Evolutionary conservation across 53 echinoderm and acorn worm species (phyloP).

Genomic region (Actinopyga echinites): DNA sequence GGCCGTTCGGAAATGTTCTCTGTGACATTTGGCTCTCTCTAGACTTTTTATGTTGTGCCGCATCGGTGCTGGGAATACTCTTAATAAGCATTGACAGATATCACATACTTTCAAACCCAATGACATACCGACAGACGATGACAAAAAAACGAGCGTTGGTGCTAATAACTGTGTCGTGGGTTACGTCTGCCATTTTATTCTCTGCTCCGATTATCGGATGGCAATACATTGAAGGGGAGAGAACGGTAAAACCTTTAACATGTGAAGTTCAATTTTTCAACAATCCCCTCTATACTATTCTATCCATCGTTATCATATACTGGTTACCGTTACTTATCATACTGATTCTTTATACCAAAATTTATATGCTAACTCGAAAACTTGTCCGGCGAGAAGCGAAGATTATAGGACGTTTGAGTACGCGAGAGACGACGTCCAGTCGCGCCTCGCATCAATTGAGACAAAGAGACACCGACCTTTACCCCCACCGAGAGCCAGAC

Average conservation of each 20-base stretch:
- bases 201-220: constrained; percentile 89
- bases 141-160: constrained; percentile 66
- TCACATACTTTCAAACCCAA: constrained; percentile 71
- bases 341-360: constrained; percentile 78
- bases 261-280: constrained; percentile 88
- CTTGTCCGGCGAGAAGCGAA: constrained; percentile 77
- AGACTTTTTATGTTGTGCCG: constrained; percentile 91
- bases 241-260: constrained; percentile 55
- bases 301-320: constrained; percentile 86
- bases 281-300: constrained; percentile 78
- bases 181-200: constrained; percentile 72
- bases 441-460: constrained; percentile 54
- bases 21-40: constrained; percentile 91
- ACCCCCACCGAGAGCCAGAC: constrained; percentile 55
- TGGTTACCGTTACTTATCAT: constrained; percentile 87
- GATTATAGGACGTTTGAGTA: constrained; percentile 79
- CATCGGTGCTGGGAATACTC: constrained; percentile 88
- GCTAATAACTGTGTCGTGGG: constrained; percentile 75
- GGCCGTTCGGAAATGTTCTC: constrained; percentile 79
- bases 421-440: constrained; percentile 64
- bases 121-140: constrained; percentile 89
- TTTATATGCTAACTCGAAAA: constrained; percentile 81
- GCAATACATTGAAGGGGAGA: constrained; percentile 86
- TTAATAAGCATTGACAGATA: constrained; percentile 89
- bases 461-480: constrained; percentile 43